Conservation (phyloP, 2,113 vertebrate species). For the Aptenodytes forsteri region DNA sequence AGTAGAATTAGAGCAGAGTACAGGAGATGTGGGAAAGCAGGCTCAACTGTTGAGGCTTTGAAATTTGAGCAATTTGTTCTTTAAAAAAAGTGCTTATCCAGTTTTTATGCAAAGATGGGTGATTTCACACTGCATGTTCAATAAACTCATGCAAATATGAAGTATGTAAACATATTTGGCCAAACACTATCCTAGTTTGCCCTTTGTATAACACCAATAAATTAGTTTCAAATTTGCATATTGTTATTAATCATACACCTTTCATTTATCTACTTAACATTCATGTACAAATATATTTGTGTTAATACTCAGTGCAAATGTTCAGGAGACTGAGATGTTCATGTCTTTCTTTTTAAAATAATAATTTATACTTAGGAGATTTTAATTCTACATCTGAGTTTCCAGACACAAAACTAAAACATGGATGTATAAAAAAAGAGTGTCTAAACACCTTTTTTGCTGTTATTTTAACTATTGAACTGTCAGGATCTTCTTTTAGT, state of each 20-base stretch:
- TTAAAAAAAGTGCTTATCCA: background rate
- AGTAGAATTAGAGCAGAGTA: background rate
- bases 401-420: background rate
- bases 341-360: background rate
- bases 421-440: background rate
- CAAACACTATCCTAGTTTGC: conserved; percentile 44
- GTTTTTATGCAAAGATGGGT: conserved; percentile 52
- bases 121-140: conserved; percentile 51
- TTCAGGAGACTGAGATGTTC: background rate
- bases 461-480: background rate
- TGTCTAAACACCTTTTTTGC: background rate
- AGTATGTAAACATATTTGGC: conserved; percentile 61
- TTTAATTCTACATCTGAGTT: background rate
- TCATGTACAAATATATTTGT: conserved; percentile 47
- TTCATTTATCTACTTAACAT: conserved; percentile 60
- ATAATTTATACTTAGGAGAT: background rate
- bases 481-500: background rate
- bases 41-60: background rate
- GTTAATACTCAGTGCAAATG: conserved; percentile 14
- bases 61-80: background rate
- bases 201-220: conserved; percentile 60
- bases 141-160: conserved; percentile 39
- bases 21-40: background rate
- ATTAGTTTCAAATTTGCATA: conserved; percentile 61
- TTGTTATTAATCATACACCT: conserved; percentile 58